Percentiles rank a stretch among this genome's conserved stretches.
These are phyloP conservation scores for Sciaenops ocellatus DNA, from an alignment of 2,797 vertebrate species.

Conservation along the genomic window DNA sequence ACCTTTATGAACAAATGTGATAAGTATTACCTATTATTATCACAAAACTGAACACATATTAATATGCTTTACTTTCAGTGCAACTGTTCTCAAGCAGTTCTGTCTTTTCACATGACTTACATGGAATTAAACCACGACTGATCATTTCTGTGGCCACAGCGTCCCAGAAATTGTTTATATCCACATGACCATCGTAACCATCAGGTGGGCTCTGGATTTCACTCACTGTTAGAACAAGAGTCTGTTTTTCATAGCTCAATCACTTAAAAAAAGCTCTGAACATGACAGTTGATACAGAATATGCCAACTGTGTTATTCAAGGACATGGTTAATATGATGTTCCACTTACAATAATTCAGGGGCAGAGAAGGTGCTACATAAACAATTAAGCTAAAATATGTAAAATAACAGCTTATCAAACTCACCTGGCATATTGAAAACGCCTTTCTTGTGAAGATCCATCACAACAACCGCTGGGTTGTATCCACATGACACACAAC, in stretches of 20 bases:
- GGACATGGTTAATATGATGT: not conserved
- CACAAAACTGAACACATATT: not conserved
- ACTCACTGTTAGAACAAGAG: not conserved
- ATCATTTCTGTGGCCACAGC: slow-evolving; percentile 8
- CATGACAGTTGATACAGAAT: not conserved
- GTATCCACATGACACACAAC: slow-evolving; percentile 9
- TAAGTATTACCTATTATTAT: not conserved
- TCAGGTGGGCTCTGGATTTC: not conserved
- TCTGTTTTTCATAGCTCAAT: not conserved
- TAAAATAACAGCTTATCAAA: not conserved
- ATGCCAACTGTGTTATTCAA: not conserved
- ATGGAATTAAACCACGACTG: not conserved
- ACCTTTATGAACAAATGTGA: not conserved
- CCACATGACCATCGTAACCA: not conserved
- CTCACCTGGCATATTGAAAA: slow-evolving; percentile 10
- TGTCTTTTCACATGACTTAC: not conserved
- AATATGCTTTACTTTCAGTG: not conserved
- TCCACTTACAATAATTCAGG: not conserved
- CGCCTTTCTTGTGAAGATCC: not conserved
- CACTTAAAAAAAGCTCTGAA: not conserved
- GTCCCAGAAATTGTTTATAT: not conserved
- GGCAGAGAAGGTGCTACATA: not conserved
- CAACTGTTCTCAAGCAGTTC: not conserved
- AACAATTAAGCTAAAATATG: not conserved
- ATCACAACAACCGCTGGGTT: slow-evolving; percentile 4